A percentile compares a stretch with the other conserved stretches of the same genome.
phyloP scores from a whole-genome alignment of 2,888 invertebrate genomes.

The Synergus laeviventris region DNA sequence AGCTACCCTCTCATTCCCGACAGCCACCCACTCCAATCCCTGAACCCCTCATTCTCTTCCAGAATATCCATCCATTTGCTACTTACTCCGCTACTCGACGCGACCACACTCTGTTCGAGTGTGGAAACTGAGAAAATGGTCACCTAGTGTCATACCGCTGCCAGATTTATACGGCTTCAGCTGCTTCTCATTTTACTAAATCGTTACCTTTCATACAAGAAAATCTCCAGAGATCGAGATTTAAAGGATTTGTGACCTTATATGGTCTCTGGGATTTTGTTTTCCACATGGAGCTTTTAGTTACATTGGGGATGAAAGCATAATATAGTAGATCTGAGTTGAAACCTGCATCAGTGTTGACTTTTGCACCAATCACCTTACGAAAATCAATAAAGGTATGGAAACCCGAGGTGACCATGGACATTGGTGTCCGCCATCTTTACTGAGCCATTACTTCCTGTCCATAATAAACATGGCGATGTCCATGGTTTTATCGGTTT shows the following conservation, averaged over 20 bases:
- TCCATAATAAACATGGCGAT: no score
- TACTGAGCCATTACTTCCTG: no score
- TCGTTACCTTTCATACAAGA: neutral
- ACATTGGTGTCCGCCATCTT: no score
- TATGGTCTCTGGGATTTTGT: neutral
- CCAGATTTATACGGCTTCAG: slow-evolving; percentile 34
- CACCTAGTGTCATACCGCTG: slow-evolving; percentile 35
- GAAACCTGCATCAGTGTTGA: neutral
- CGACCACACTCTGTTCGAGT: slow-evolving; percentile 47
- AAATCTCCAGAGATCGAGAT: slow-evolving; percentile 15
- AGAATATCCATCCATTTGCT: slow-evolving; percentile 44
- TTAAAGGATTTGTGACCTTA: neutral
- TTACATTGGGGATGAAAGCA: neutral
- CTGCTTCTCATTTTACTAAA: slow-evolving; percentile 34
- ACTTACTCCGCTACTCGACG: slow-evolving; percentile 44
- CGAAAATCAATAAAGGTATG: no score
- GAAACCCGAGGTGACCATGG: no score
- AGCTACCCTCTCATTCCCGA: slow-evolving; percentile 56
- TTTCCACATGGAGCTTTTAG: neutral
- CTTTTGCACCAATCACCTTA: no score
- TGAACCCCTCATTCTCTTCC: slow-evolving; percentile 33
- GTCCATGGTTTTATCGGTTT: no score
- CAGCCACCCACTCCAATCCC: slow-evolving; percentile 53
- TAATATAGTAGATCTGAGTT: neutral
- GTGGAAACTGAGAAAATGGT: slow-evolving; percentile 44